These are phyloP conservation scores for Halyomorpha halys DNA, from an alignment of 1,140 invertebrate genomes.

Conservation along the genomic window DNA sequence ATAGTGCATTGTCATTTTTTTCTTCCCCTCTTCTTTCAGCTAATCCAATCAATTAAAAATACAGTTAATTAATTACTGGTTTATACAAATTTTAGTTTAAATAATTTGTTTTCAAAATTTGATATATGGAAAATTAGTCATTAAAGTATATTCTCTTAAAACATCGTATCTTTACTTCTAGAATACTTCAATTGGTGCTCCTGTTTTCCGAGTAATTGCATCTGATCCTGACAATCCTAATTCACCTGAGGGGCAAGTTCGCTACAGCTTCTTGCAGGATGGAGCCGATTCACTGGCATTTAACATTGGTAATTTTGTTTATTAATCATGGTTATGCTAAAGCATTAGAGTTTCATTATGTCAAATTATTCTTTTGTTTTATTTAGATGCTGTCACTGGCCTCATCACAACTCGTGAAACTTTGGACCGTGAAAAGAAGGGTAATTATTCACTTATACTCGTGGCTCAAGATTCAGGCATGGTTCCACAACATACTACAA, in stretches of 20 bases:
- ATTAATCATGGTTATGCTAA: not conserved
- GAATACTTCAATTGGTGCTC: conserved; percentile 60
- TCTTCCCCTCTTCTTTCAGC: too few species aligned
- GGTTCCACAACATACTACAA: conserved; percentile 60
- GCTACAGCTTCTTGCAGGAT: conserved; percentile 59
- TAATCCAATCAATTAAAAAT: too few species aligned
- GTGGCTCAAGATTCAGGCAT: conserved; percentile 62
- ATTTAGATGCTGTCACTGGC: conserved; percentile 46
- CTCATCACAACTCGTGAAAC: conserved; percentile 55
- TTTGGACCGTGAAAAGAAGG: conserved; percentile 60
- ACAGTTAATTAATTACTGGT: too few species aligned
- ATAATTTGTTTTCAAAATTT: too few species aligned
- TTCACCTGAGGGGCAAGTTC: conserved; percentile 58
- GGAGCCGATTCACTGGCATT: conserved; percentile 54
- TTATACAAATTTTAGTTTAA: too few species aligned
- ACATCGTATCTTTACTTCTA: conserved; percentile 37
- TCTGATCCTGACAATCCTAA: conserved; percentile 68
- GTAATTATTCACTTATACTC: conserved; percentile 60
- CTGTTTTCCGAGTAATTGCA: conserved; percentile 65
- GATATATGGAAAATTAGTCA: too few species aligned
- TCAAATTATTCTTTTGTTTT: not conserved
- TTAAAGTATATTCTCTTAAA: too few species aligned
- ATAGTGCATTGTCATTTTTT: too few species aligned
- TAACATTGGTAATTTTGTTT: conserved; percentile 44
- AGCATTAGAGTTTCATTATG: not conserved